Evolutionary conservation across 1,140 invertebrate species (phyloP).

Genomic region (Pantala flavescens): DNA sequence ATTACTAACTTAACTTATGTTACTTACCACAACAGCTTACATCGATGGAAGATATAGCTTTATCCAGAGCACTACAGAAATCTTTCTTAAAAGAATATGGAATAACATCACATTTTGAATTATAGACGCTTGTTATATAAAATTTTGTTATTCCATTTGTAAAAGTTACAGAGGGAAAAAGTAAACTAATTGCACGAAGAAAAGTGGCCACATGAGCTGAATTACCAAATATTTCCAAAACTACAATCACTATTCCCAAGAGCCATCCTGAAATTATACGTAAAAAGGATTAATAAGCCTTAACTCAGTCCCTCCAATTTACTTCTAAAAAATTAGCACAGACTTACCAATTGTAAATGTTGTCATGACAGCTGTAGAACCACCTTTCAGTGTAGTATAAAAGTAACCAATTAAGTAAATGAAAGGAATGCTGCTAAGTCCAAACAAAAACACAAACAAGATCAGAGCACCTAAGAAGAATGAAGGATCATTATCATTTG

Average conservation of each 20-base stretch:
- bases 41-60: too few species aligned
- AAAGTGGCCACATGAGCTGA: neutral
- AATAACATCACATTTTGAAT: too few species aligned
- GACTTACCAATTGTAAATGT: neutral
- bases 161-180: too few species aligned
- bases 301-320: too few species aligned
- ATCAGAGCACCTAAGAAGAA: neutral
- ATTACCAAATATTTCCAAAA: neutral
- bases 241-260: neutral
- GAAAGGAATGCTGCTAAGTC: neutral
- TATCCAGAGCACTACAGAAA: too few species aligned
- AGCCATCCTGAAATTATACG: neutral
- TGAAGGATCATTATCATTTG: neutral
- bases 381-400: neutral
- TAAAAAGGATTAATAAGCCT: neutral
- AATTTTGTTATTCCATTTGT: too few species aligned
- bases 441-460: neutral
- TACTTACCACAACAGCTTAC: too few species aligned
- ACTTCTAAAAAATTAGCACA: too few species aligned
- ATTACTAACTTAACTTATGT: too few species aligned
- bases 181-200: too few species aligned
- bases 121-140: too few species aligned
- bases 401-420: neutral
- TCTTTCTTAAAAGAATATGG: too few species aligned
- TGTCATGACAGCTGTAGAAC: neutral